These are phyloP conservation scores for Boleophthalmus pectinirostris DNA, from an alignment of 2,113 vertebrate species.

Conservation along the genomic window DNA sequence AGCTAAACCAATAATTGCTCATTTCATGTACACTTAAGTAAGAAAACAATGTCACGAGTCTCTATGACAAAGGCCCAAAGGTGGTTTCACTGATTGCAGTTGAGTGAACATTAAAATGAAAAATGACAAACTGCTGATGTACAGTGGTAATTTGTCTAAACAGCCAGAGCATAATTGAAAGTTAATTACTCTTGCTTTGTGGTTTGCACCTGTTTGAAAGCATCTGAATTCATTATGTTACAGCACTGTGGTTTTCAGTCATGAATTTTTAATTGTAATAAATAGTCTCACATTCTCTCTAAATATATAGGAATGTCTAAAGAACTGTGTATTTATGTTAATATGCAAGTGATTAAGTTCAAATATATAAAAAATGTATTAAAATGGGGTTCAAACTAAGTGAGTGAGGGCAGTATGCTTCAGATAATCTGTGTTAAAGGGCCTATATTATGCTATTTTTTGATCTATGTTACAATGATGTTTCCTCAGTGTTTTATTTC, in stretches of 20 bases:
- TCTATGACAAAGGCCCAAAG: not conserved
- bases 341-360: no score
- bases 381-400: no score
- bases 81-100: slow-evolving; percentile 5
- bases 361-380: no score
- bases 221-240: slow-evolving; percentile 1
- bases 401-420: no score
- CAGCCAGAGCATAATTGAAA: slow-evolving; percentile 5
- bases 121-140: slow-evolving; percentile 3
- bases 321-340: not conserved
- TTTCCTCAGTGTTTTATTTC: no score
- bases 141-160: slow-evolving; percentile 5
- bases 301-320: not conserved
- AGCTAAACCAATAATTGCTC: not conserved
- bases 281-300: not conserved
- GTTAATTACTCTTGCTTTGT: slow-evolving; percentile 11
- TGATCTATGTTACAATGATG: no score
- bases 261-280: not conserved
- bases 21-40: not conserved
- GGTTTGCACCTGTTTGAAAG: slow-evolving; percentile 7
- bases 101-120: slow-evolving; percentile 9
- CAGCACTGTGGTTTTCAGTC: not conserved
- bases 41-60: not conserved
- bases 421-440: no score
- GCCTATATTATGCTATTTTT: no score